Evolutionary conservation across 2,797 vertebrate genomes (phyloP).

Genomic region (Lophotriccus pileatus): DNA sequence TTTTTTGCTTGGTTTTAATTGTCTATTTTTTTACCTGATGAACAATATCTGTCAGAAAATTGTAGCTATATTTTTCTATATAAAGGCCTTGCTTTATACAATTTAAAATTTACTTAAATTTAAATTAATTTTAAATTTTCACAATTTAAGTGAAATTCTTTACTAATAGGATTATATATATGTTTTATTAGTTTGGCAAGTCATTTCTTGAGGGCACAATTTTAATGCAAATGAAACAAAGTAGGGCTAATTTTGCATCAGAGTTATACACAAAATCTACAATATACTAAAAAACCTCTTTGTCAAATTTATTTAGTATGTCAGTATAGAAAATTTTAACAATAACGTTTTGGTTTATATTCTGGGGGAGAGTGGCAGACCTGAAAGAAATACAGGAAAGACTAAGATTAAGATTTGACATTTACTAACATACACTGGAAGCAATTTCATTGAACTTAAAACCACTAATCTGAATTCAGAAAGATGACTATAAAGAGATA

Average conservation of each 20-base stretch:
- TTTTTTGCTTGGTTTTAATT: neutral
- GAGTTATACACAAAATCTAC: neutral
- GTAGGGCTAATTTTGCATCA: neutral
- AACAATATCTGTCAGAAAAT: neutral
- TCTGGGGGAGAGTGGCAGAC: neutral
- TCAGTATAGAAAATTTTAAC: neutral
- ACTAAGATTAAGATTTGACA: neutral
- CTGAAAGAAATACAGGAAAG: neutral
- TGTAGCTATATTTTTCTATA: neutral
- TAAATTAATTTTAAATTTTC: too few species aligned
- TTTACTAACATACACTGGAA: neutral
- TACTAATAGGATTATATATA: neutral
- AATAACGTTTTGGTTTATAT: neutral
- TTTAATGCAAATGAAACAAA: neutral
- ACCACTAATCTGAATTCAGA: neutral
- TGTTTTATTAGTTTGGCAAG: neutral
- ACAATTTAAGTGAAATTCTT: neutral
- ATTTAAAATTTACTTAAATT: too few species aligned
- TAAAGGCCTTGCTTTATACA: neutral
- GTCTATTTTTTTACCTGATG: neutral
- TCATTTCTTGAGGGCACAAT: neutral
- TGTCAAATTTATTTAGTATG: neutral
- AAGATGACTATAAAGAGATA: neutral
- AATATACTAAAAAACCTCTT: neutral
- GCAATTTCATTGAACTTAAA: neutral